Evolutionary conservation across 2,797 vertebrate species (phyloP).

Genomic region (Babyrousa celebensis): DNA sequence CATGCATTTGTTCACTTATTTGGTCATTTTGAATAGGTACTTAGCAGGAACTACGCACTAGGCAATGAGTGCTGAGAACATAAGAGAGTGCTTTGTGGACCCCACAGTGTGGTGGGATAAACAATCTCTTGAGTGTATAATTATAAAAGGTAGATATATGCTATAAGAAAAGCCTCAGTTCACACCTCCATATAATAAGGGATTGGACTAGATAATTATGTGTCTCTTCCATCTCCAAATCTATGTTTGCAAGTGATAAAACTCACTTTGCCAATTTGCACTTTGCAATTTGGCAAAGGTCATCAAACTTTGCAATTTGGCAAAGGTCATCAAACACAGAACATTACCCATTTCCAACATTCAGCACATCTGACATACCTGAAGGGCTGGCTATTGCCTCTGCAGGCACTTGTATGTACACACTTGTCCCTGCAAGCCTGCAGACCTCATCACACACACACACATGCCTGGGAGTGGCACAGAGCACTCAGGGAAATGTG

Average conservation of each 20-base stretch:
- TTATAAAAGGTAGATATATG: not conserved
- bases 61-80: not conserved
- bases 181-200: not conserved
- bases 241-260: constrained; percentile 11
- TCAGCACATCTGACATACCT: constrained; percentile 12
- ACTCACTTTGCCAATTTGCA: not conserved
- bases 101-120: not conserved
- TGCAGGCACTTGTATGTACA: not conserved
- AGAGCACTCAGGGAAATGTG: constrained; percentile 24
- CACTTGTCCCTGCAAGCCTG: constrained; percentile 51
- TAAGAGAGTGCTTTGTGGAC: not conserved
- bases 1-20: not conserved
- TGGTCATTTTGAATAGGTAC: constrained; percentile 29
- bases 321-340: constrained; percentile 46
- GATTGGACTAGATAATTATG: not conserved
- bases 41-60: constrained; percentile 36
- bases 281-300: constrained; percentile 56
- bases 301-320: constrained; percentile 52
- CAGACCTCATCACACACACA: not conserved
- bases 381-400: not conserved
- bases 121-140: not conserved
- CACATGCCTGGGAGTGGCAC: not conserved
- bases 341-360: not conserved
- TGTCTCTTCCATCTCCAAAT: constrained; percentile 45
- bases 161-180: not conserved